Conservation (phyloP, 2,797 vertebrate species). For the Margarornis squamiger region DNA sequence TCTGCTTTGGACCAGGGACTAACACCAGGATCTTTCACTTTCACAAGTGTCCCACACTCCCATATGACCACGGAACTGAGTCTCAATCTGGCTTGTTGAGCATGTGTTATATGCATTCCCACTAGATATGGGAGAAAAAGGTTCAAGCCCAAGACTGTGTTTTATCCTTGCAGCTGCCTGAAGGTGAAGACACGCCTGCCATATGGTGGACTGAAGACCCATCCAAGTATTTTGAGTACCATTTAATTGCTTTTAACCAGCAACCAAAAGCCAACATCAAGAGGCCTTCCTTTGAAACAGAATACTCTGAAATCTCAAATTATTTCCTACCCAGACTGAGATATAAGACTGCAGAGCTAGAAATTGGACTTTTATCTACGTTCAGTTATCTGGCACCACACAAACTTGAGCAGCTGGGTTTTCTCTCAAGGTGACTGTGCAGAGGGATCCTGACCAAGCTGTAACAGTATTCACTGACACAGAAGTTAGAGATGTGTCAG, state of each 20-base stretch:
- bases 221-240: not conserved
- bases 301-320: not conserved
- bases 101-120: not conserved
- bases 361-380: not conserved
- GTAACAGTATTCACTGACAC: not conserved
- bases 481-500: slow-evolving; percentile 8
- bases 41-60: not conserved
- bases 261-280: not conserved
- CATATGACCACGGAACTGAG: not conserved
- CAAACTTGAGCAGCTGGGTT: not conserved
- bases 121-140: not conserved
- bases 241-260: slow-evolving; percentile 26
- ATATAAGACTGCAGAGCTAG: not conserved
- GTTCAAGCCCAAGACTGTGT: not conserved
- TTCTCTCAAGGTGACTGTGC: not conserved
- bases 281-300: not conserved
- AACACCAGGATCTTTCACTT: not conserved
- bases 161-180: not conserved
- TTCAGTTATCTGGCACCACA: not conserved
- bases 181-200: not conserved
- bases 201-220: not conserved
- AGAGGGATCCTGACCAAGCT: not conserved
- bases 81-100: not conserved
- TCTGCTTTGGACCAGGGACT: not conserved
- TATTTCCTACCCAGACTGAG: not conserved